These are phyloP conservation scores for Sylvia atricapilla DNA, from an alignment of 2,113 vertebrate species.

Conservation along the genomic window DNA sequence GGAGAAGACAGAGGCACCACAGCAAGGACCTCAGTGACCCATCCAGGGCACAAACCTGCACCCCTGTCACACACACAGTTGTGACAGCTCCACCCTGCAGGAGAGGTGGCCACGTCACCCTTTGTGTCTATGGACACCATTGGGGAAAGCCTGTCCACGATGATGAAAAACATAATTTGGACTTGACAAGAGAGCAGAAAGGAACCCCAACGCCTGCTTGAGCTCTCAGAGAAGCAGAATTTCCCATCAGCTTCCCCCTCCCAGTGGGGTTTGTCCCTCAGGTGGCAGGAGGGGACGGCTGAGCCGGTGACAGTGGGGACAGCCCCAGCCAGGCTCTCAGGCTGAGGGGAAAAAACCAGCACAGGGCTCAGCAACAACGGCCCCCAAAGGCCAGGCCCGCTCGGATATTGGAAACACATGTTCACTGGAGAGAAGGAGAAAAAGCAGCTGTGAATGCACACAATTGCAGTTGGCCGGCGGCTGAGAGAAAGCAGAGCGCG, in stretches of 20 bases:
- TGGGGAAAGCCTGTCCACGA: neutral
- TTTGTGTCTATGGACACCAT: accelerated
- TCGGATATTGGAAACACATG: conserved; percentile 70
- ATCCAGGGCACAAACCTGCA: neutral
- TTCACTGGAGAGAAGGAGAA: conserved; percentile 27
- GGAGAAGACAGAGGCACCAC: neutral
- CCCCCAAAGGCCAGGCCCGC: neutral
- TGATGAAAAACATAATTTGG: neutral
- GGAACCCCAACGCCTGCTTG: accelerated
- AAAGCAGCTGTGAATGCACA: conserved; percentile 28
- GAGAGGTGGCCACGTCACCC: neutral
- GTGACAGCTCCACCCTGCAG: neutral
- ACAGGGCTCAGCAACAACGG: neutral
- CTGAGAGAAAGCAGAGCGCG: conserved; percentile 51
- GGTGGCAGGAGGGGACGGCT: accelerated
- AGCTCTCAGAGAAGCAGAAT: neutral
- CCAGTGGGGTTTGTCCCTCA: neutral
- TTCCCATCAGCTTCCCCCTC: neutral
- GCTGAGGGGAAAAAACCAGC: neutral
- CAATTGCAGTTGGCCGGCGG: conserved; percentile 14
- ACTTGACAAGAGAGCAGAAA: neutral
- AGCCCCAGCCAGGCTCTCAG: neutral
- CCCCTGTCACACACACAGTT: neutral
- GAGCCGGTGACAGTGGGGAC: neutral
- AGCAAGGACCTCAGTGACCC: neutral